Conservation (phyloP, 2,888 invertebrate genomes). For the Microplitis deprimator region DNA sequence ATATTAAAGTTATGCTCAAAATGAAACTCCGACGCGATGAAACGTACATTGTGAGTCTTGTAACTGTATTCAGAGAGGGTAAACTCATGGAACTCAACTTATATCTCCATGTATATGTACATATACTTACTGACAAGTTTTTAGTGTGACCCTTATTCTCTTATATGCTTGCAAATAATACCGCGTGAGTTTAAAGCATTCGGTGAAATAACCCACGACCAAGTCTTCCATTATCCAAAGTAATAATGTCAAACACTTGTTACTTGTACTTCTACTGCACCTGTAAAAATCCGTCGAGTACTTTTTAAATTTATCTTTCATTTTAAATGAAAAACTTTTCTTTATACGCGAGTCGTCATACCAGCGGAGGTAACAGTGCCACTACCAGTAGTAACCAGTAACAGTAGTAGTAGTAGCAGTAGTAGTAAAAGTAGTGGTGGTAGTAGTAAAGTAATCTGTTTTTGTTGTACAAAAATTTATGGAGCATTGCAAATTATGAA, state of each 20-base stretch:
- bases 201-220: conserved; percentile 13
- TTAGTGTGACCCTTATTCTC: neutral
- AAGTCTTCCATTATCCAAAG: conserved; percentile 12
- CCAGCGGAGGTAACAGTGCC: too few species aligned
- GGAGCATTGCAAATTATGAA: neutral
- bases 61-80: neutral
- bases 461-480: neutral
- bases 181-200: conserved; percentile 6
- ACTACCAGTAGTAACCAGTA: too few species aligned
- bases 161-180: neutral
- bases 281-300: conserved; percentile 16
- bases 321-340: conserved; percentile 12
- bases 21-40: conserved; percentile 31
- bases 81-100: neutral
- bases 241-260: conserved; percentile 18
- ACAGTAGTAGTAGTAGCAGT: too few species aligned
- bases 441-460: neutral
- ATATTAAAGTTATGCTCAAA: conserved; percentile 47
- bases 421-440: too few species aligned
- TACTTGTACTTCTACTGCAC: neutral
- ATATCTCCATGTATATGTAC: neutral
- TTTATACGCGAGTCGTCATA: neutral
- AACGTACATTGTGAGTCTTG: neutral
- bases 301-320: conserved; percentile 14
- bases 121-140: conserved; percentile 2